phyloP scores from a whole-genome alignment of 2,797 vertebrate species.

The Ptychadena robeensis region DNA sequence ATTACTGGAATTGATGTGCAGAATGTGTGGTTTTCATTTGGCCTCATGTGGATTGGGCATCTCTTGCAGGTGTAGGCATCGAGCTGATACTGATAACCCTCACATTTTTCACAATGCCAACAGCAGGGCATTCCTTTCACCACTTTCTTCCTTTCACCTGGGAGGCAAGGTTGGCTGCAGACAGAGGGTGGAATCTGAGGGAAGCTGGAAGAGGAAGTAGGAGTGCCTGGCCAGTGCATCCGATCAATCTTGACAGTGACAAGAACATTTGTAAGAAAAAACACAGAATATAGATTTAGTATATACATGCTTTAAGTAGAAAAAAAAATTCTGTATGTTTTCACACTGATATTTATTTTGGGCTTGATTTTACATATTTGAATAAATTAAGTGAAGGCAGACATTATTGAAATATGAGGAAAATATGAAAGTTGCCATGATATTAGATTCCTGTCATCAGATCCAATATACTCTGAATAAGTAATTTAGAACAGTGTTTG shows the following conservation, averaged over 20 bases:
- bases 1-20: constrained; percentile 91
- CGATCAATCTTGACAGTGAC: constrained; percentile 75
- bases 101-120: constrained; percentile 95
- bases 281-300: no score
- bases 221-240: constrained; percentile 88
- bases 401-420: no score
- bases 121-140: constrained; percentile 96
- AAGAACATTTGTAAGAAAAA: not conserved
- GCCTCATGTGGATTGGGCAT: constrained; percentile 89
- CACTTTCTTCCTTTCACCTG: constrained; percentile 90
- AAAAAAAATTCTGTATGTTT: not conserved
- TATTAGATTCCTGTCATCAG: not conserved
- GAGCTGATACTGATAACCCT: constrained; percentile 92
- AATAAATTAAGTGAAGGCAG: no score
- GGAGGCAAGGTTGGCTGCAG: constrained; percentile 91
- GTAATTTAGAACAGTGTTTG: not conserved
- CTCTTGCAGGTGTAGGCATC: constrained; percentile 92
- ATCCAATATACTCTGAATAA: not conserved
- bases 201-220: constrained; percentile 36
- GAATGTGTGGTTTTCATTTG: constrained; percentile 90
- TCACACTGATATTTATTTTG: no score
- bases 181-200: constrained; percentile 86
- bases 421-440: no score
- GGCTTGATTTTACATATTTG: no score
- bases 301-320: no score